These are phyloP conservation scores for Alcis repandata DNA, from an alignment of 2,888 invertebrate genomes.

Conservation along the genomic window DNA sequence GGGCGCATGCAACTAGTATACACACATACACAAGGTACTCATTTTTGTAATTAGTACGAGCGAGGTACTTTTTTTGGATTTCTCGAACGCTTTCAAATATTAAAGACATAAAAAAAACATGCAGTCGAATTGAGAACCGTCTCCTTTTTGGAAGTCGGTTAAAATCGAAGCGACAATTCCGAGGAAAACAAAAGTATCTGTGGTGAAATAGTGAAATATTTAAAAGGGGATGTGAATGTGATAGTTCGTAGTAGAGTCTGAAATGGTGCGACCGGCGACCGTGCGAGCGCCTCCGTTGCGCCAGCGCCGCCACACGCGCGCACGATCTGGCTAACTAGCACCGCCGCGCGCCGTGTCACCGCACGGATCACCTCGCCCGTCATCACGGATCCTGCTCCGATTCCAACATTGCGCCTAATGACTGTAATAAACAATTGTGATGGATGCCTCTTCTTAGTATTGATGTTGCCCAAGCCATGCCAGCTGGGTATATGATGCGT, in stretches of 20 bases:
- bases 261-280: background rate
- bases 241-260: conserved; percentile 17
- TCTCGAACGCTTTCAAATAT: too few species aligned
- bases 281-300: conserved; percentile 55
- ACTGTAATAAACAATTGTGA: conserved; percentile 48
- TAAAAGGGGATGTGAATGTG: too few species aligned
- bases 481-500: background rate
- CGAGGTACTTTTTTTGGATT: too few species aligned
- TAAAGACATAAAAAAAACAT: too few species aligned
- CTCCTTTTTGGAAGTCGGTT: too few species aligned
- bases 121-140: too few species aligned
- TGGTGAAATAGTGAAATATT: too few species aligned
- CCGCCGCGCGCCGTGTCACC: background rate
- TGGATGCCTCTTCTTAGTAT: conserved; percentile 26
- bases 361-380: conserved; percentile 55
- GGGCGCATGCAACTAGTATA: too few species aligned
- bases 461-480: conserved; percentile 1
- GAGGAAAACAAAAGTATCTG: too few species aligned
- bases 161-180: too few species aligned
- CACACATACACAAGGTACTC: too few species aligned
- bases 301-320: conserved; percentile 47
- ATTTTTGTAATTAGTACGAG: too few species aligned
- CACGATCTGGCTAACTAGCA: conserved; percentile 60
- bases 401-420: conserved; percentile 50
- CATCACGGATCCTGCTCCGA: conserved; percentile 54